Evolutionary conservation across 1,140 invertebrate species (phyloP), one percentile per base, ranked within the genome.

Genomic region (Cydia splendana): DNA sequence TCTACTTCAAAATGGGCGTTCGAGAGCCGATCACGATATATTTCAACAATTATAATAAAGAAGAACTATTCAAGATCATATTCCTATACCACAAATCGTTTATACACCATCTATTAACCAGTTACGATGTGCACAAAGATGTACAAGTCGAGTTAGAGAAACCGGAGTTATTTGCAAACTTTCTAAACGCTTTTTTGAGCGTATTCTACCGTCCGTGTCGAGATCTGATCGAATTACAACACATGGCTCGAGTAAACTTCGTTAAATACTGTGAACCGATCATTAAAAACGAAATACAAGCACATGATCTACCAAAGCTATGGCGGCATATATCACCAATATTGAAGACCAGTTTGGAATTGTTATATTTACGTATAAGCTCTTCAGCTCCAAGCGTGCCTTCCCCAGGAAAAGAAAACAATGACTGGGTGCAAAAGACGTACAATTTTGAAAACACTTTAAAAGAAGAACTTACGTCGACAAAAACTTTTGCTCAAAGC

Each of bases 11-110:
- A 87, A 95, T 94, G 30, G 96, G 95, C n/a, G 92, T 95, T 4
- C 89, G 93, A n/a, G 96, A 97, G 78, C 96, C 97, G 0, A 95
- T 97, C 34, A 95, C 95, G 77, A 82, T 98, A 13, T 94, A 96
- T 87, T 97, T 98, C 90, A 95, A 96, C 0, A 97, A 98, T 82
- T 98, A 98, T 85, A 96, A 93, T 15, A 96, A 95, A 93, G 95
- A 96, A 12, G 96, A 98, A 86, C 89, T 98, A 0, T 87, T 94
- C n/a, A 93, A 96, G 84, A 97, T 98, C 79, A 94, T 98, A 82
- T 93, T 91, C 77, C 34, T 88, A 24, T 76, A 87, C 28, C 90
- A 92, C 38, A 85, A 89, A 74, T 79, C 80, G n/a, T 94, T 90
- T 80, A 81, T 89, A 9, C 77, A 84, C 53, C 79, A 89, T 78